phyloP scores from a whole-genome alignment of 2,888 invertebrate species.

The Epicampocera succincta region DNA sequence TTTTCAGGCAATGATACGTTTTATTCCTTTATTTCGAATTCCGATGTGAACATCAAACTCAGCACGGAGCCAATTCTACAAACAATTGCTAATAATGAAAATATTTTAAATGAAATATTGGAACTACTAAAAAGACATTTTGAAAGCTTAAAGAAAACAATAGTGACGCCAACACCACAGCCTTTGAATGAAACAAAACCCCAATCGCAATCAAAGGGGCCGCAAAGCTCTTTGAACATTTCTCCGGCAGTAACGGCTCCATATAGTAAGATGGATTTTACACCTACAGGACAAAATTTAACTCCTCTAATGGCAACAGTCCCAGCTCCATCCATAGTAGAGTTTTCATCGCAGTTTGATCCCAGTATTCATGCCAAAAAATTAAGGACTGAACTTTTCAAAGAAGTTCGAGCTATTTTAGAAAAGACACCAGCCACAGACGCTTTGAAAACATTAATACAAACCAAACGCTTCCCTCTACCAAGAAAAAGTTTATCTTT shows the following conservation, averaged over 20 bases:
- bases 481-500: not conserved
- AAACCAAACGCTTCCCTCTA: constrained; percentile 19
- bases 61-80: not conserved
- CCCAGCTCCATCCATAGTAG: not conserved
- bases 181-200: no score
- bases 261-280: not conserved
- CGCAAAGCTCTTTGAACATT: not conserved
- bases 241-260: not conserved
- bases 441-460: constrained; percentile 2
- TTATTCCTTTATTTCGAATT: constrained; percentile 15
- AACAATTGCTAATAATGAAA: not conserved
- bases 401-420: constrained; percentile 23
- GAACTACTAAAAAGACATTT: constrained; percentile 12
- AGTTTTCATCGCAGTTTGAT: not conserved
- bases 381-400: constrained; percentile 11
- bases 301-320: no score
- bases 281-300: not conserved
- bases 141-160: not conserved
- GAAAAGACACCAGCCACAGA: not conserved
- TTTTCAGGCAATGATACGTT: constrained; percentile 7
- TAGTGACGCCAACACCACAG: no score
- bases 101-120: constrained; percentile 2
- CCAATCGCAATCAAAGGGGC: not conserved
- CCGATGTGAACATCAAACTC: constrained; percentile 3
- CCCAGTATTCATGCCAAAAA: not conserved